phyloP scores from a whole-genome alignment of 2,888 invertebrate genomes.

The Pristionchus japonicus region DNA sequence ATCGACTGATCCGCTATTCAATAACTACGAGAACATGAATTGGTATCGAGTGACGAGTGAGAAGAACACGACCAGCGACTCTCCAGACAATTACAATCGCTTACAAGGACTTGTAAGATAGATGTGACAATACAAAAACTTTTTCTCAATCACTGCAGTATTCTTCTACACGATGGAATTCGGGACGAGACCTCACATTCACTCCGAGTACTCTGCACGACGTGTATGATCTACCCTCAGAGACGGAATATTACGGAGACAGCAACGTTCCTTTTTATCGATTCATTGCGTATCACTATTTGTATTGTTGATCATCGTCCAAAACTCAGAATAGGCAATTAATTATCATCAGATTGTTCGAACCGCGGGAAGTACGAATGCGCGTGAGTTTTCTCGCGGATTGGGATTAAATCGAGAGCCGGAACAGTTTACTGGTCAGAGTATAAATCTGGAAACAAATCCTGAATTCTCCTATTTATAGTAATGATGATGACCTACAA shows the following conservation, averaged over 20 bases:
- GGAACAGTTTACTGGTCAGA: conserved; percentile 20
- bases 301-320: background rate
- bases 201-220: conserved; percentile 25
- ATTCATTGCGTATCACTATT: no score
- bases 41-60: no score
- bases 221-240: background rate
- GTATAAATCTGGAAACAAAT: background rate
- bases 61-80: background rate
- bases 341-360: background rate
- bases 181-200: background rate
- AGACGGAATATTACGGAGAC: background rate
- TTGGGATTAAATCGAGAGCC: background rate
- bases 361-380: background rate
- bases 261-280: conserved; percentile 21
- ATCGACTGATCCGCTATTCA: no score
- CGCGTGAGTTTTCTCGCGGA: background rate
- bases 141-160: conserved; percentile 10
- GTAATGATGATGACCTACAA: conserved; percentile 9
- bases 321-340: background rate
- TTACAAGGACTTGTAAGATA: no score
- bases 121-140: no score
- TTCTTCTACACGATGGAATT: background rate
- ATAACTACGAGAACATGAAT: no score
- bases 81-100: no score
- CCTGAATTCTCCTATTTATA: background rate